These are phyloP conservation scores for Apis mellifera DNA, from an alignment of 1,140 invertebrate genomes.

Conservation along the genomic window DNA sequence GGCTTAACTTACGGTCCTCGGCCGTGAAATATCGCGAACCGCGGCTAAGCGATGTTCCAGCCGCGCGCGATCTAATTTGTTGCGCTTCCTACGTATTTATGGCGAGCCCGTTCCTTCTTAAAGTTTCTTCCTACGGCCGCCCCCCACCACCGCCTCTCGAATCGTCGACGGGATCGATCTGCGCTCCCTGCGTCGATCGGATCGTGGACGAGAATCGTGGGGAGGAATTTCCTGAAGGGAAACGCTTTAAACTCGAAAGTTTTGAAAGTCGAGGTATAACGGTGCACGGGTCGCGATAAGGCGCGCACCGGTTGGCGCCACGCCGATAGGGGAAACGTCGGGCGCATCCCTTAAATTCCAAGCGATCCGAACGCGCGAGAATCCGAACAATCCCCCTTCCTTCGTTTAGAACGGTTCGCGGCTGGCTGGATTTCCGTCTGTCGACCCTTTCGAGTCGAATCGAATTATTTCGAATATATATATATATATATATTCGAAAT, in stretches of 20 bases:
- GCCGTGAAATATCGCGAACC: conserved; percentile 73
- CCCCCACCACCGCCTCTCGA: no score
- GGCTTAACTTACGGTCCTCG: conserved; percentile 64
- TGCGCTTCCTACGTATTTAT: conserved; percentile 71
- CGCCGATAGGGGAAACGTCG: conserved; percentile 55
- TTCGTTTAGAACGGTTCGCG: background rate
- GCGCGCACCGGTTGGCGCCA: conserved; percentile 69
- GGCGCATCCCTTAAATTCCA: conserved; percentile 50
- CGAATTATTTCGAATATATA: background rate
- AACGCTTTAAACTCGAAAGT: background rate
- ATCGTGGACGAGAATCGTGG: conserved; percentile 5
- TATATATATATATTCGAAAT: no score
- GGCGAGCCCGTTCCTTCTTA: conserved; percentile 27
- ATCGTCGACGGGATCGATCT: background rate
- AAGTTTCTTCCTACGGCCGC: conserved; percentile 18
- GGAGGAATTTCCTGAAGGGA: conserved; percentile 52
- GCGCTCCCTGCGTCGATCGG: no score
- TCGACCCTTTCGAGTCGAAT: no score
- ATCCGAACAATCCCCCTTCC: background rate
- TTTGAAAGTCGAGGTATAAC: conserved; percentile 59
- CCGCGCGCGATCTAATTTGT: conserved; percentile 72
- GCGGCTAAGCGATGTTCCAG: conserved; percentile 70
- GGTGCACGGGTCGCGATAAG: conserved; percentile 68
- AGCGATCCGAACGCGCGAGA: conserved; percentile 3
- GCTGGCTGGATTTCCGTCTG: background rate